Evolutionary conservation across 2,888 invertebrate genomes (phyloP).

Genomic region (Brachyptera putata): DNA sequence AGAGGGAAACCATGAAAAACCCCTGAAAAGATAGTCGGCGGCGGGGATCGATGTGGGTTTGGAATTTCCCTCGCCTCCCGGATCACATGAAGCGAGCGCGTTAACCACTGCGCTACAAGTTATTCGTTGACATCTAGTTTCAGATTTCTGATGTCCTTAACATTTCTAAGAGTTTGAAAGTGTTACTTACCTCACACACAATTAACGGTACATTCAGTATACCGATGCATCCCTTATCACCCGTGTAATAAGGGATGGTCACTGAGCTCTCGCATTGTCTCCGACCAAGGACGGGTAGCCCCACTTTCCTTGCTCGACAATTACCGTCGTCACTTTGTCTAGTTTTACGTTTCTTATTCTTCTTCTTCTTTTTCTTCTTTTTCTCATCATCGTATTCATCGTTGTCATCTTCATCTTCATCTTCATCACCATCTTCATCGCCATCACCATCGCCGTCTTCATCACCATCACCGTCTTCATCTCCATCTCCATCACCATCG

Average conservation of each 20-base stretch:
- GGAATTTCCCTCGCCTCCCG: too few species aligned
- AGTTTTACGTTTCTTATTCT: too few species aligned
- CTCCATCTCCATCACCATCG: not conserved
- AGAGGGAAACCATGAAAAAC: too few species aligned
- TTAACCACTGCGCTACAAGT: too few species aligned
- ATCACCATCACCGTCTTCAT: not conserved
- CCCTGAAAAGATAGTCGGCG: too few species aligned
- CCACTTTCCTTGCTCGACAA: conserved; percentile 52
- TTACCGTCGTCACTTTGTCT: conserved; percentile 36
- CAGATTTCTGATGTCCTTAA: too few species aligned
- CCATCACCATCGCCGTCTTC: not conserved
- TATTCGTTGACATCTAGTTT: too few species aligned
- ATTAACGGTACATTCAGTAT: conserved; percentile 48
- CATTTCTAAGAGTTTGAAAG: too few species aligned
- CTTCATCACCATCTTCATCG: not conserved
- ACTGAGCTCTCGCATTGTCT: conserved; percentile 47
- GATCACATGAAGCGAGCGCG: too few species aligned
- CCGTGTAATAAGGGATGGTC: conserved; percentile 42
- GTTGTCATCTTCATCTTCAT: not conserved
- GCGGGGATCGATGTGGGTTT: too few species aligned
- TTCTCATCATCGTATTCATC: not conserved
- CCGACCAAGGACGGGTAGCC: conserved; percentile 49
- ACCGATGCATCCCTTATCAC: conserved; percentile 55
- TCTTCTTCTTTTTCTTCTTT: not conserved
- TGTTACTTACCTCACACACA: conserved; percentile 48